These are phyloP conservation scores for Dendrolimus kikuchii DNA, from an alignment of 1,140 invertebrate species.

Conservation along the genomic window DNA sequence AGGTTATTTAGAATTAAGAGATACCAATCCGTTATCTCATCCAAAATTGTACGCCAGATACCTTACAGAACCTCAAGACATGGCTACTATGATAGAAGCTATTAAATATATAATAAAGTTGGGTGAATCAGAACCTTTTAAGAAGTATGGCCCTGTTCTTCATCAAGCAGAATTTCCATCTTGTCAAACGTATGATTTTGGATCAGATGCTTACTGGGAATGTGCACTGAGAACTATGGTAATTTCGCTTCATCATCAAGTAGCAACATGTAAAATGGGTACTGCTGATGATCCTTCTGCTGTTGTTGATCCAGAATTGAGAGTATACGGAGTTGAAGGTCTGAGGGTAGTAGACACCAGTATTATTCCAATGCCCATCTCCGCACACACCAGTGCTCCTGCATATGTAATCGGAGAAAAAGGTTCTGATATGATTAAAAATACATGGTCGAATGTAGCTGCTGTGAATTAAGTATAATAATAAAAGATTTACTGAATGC, in stretches of 20 bases:
- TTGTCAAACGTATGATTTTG: conserved; percentile 69
- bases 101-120: conserved; percentile 77
- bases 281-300: conserved; percentile 76
- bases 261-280: conserved; percentile 86
- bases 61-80: conserved; percentile 76
- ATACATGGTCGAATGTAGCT: conserved; percentile 67
- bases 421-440: conserved; percentile 85
- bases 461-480: background rate
- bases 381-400: conserved; percentile 81
- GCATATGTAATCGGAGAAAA: conserved; percentile 92
- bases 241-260: conserved; percentile 79
- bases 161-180: conserved; percentile 72
- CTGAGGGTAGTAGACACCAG: conserved; percentile 85
- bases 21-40: conserved; percentile 81
- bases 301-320: conserved; percentile 83
- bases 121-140: conserved; percentile 74
- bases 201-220: conserved; percentile 81
- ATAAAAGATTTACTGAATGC: background rate
- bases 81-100: conserved; percentile 79
- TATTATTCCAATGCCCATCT: conserved; percentile 80
- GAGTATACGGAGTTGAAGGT: conserved; percentile 79
- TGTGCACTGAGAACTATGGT: conserved; percentile 80
- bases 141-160: conserved; percentile 73
- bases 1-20: conserved; percentile 79
- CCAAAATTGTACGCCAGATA: conserved; percentile 85